These are phyloP conservation scores for Stenurella melanura DNA, from an alignment of 2,888 invertebrate species.

Conservation along the genomic window DNA sequence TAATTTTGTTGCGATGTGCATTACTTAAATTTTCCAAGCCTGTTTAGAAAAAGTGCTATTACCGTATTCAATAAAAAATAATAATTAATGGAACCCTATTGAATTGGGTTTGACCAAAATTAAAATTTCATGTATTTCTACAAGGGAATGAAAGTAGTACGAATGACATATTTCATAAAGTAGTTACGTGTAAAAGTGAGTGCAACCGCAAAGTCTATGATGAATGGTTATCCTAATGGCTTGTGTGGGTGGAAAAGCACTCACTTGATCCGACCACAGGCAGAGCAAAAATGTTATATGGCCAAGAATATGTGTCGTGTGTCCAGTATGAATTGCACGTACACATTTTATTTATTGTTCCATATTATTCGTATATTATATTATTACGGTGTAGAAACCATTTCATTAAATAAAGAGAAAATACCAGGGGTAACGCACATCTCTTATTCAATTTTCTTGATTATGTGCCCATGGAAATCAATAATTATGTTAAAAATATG, in stretches of 20 bases:
- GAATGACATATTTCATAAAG: constrained; percentile 36
- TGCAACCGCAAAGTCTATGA: constrained; percentile 34
- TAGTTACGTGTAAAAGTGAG: constrained; percentile 28
- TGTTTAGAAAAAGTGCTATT: background rate
- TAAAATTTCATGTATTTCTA: constrained; percentile 31
- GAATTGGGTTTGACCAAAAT: constrained; percentile 22
- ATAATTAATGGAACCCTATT: constrained; percentile 30
- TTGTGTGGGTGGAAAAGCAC: constrained; percentile 36
- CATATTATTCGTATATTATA: background rate
- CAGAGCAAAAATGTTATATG: constrained; percentile 28
- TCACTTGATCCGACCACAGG: constrained; percentile 22
- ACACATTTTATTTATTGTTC: background rate
- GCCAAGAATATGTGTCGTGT: constrained; percentile 19
- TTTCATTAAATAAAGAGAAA: too few relatives aligned
- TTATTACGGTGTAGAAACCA: too few relatives aligned
- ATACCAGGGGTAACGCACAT: too few relatives aligned
- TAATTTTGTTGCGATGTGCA: too few relatives aligned
- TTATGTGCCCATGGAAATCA: too few relatives aligned
- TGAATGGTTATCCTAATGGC: constrained; percentile 34
- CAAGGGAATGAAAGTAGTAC: constrained; percentile 2
- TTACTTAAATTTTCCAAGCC: background rate
- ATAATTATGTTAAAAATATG: too few relatives aligned
- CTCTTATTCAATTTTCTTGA: too few relatives aligned
- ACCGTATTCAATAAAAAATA: background rate
- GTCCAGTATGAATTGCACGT: constrained; percentile 1